Percentiles rank a stretch among this genome's conserved stretches.
phyloP scores from a whole-genome alignment of 2,888 invertebrate species.

The Metellina segmentata region DNA sequence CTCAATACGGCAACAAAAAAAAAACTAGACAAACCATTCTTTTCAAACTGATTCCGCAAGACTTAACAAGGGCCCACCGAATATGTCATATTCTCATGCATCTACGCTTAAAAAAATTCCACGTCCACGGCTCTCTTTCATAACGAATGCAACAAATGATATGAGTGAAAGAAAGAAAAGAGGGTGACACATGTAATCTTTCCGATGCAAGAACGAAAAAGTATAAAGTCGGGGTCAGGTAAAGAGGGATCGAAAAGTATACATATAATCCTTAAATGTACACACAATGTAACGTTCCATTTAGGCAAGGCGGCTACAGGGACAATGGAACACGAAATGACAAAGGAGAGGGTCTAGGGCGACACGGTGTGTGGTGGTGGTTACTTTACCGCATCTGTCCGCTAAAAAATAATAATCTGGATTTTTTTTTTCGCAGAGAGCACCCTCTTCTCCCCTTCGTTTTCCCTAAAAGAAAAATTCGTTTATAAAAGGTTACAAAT shows the following conservation, averaged over 20 bases:
- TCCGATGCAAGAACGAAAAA: conserved; percentile 20
- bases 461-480: conserved; percentile 62
- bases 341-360: conserved; percentile 6
- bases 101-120: neutral
- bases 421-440: neutral
- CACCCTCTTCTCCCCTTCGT: neutral
- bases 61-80: neutral
- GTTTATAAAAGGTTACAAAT: conserved; percentile 73
- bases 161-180: neutral
- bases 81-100: neutral
- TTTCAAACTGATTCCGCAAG: neutral
- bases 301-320: conserved; percentile 52
- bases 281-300: conserved; percentile 71
- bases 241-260: neutral
- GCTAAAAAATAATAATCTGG: conserved; percentile 45
- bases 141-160: conserved; percentile 6
- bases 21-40: neutral
- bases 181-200: conserved; percentile 50
- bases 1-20: neutral
- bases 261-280: conserved; percentile 44
- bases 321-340: conserved; percentile 40
- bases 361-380: conserved; percentile 49
- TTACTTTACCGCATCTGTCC: conserved; percentile 59
- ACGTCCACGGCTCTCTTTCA: neutral
- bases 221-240: conserved; percentile 31